phyloP scores from a whole-genome alignment of 2,113 vertebrate genomes.

The Ailuropoda melanoleuca region DNA sequence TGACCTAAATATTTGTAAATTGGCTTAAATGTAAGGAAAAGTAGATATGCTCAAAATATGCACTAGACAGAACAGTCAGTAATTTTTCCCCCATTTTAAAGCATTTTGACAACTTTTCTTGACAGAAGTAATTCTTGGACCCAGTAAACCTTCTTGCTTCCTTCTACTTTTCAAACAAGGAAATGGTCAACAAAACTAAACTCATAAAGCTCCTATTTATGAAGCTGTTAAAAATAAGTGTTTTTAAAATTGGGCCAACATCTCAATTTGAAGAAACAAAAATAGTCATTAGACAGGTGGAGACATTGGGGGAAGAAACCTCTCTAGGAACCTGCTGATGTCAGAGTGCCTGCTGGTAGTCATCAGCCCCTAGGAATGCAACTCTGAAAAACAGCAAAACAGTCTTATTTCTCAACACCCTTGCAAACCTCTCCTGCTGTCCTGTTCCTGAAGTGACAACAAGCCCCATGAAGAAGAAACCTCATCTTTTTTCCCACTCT shows the following conservation, averaged over 20 bases:
- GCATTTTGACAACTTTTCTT: slow-evolving; percentile 12
- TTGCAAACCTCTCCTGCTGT: neutral
- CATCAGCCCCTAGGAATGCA: neutral
- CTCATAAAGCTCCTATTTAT: neutral
- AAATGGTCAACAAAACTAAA: neutral
- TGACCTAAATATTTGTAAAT: neutral
- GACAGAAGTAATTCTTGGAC: neutral
- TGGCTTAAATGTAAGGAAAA: neutral
- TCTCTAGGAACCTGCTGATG: neutral
- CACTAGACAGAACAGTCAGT: neutral
- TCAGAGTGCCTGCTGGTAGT: neutral
- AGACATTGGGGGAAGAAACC: neutral
- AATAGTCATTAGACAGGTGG: neutral
- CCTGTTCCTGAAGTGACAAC: neutral
- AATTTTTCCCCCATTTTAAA: neutral
- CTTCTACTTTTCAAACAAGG: slow-evolving; percentile 35
- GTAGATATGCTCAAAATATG: neutral
- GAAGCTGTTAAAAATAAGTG: slow-evolving; percentile 33
- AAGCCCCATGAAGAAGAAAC: neutral
- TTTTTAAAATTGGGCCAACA: neutral
- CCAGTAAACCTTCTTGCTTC: neutral
- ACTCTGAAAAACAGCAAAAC: neutral
- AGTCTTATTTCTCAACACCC: neutral
- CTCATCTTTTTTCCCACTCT: neutral
- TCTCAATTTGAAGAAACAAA: slow-evolving; percentile 34